phyloP scores from a whole-genome alignment of 2,797 vertebrate species.

The Chelmon rostratus region DNA sequence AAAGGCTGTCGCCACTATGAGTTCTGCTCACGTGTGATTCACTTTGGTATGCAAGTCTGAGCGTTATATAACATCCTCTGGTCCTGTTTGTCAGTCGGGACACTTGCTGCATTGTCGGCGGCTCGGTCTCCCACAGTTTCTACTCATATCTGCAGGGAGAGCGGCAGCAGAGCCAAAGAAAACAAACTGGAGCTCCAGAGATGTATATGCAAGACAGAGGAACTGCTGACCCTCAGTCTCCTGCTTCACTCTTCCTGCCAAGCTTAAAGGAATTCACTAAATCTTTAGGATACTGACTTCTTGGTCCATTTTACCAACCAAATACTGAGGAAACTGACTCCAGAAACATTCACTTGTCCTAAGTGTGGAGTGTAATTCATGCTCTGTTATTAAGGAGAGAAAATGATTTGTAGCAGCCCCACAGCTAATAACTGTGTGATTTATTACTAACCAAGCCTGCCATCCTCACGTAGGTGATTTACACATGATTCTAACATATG shows the following conservation, averaged over 20 bases:
- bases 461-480: background rate
- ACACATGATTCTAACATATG: background rate
- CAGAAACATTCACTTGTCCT: background rate
- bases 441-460: background rate
- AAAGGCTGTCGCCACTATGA: too few species aligned
- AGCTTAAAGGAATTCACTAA: background rate
- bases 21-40: background rate
- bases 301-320: background rate
- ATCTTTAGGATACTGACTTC: background rate
- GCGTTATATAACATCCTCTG: slow-evolving; percentile 41
- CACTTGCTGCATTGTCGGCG: slow-evolving; percentile 62
- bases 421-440: background rate
- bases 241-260: slow-evolving; percentile 7
- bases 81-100: slow-evolving; percentile 4
- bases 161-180: slow-evolving; percentile 44
- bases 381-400: background rate
- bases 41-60: background rate
- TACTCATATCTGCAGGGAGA: slow-evolving; percentile 40
- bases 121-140: slow-evolving; percentile 32
- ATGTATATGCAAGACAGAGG: background rate
- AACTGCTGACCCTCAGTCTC: background rate
- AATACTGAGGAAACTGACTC: background rate
- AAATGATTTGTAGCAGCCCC: background rate
- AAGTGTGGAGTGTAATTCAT: background rate
- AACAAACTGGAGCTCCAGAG: slow-evolving; percentile 52